Conservation (phyloP, 2,797 vertebrate species). For the Typhlichthys subterraneus region DNA sequence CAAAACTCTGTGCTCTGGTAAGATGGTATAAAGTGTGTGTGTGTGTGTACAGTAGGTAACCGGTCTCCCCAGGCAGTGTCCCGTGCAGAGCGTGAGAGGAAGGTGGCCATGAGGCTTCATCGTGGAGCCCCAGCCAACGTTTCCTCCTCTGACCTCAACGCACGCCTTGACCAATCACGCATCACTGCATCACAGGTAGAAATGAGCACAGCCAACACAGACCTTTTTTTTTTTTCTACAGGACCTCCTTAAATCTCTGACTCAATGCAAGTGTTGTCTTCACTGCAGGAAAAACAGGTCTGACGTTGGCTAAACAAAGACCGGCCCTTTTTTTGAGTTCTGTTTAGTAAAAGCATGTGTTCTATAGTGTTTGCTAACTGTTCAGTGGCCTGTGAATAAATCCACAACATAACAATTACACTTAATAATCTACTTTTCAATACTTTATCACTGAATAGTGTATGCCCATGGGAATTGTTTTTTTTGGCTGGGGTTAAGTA, state of each 20-base stretch:
- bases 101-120: conserved; percentile 97
- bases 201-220: neutral
- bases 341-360: no score
- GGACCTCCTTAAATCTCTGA: neutral
- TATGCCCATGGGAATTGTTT: no score
- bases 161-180: conserved; percentile 92
- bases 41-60: conserved; percentile 77
- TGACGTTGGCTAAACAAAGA: neutral
- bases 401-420: no score
- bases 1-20: neutral
- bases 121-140: conserved; percentile 93
- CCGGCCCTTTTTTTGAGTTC: neutral
- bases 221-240: neutral
- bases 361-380: no score
- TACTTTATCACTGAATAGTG: no score
- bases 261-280: no score
- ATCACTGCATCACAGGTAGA: conserved; percentile 92
- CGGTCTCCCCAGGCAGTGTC: conserved; percentile 92
- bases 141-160: conserved; percentile 93
- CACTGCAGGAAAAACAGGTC: neutral
- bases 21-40: neutral
- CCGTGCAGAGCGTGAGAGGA: conserved; percentile 92
- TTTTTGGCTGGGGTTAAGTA: no score
- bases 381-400: no score
- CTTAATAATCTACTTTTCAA: no score